phyloP scores from a whole-genome alignment of 64 coral and sea anemone genomes.

The Cladopsammia gracilis region DNA sequence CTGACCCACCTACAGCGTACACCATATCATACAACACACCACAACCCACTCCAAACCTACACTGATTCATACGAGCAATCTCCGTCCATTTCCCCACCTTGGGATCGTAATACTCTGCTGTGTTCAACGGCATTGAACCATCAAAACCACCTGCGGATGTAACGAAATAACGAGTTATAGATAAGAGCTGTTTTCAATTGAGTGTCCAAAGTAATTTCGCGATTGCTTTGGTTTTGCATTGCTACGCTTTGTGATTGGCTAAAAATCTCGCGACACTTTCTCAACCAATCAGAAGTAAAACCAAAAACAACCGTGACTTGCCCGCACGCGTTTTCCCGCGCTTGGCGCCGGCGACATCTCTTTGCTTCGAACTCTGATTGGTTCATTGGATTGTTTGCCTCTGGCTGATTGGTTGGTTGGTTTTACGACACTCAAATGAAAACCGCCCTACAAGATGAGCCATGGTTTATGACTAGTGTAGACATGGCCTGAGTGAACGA shows the following conservation, averaged over 20 bases:
- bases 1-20: slow-evolving; percentile 94
- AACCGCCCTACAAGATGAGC: too few relatives aligned
- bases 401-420: too few relatives aligned
- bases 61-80: slow-evolving; percentile 95
- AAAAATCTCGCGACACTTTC: background rate
- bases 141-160: slow-evolving; percentile 88
- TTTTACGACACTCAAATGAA: too few relatives aligned
- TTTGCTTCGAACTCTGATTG: too few relatives aligned
- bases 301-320: background rate
- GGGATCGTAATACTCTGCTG: slow-evolving; percentile 94
- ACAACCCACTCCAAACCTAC: slow-evolving; percentile 97
- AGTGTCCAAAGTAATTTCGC: background rate
- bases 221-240: too few relatives aligned
- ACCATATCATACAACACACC: slow-evolving; percentile 77
- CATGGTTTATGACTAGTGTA: too few relatives aligned
- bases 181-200: background rate
- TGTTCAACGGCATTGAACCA: slow-evolving; percentile 98
- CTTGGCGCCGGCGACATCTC: too few relatives aligned
- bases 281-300: too few relatives aligned
- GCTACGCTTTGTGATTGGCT: background rate
- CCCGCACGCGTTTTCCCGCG: too few relatives aligned
- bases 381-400: too few relatives aligned
- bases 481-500: too few relatives aligned
- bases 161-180: background rate
- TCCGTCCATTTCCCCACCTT: slow-evolving; percentile 91